Conservation (phyloP, 2,113 vertebrate genomes). For the Pygoscelis antarcticus region DNA sequence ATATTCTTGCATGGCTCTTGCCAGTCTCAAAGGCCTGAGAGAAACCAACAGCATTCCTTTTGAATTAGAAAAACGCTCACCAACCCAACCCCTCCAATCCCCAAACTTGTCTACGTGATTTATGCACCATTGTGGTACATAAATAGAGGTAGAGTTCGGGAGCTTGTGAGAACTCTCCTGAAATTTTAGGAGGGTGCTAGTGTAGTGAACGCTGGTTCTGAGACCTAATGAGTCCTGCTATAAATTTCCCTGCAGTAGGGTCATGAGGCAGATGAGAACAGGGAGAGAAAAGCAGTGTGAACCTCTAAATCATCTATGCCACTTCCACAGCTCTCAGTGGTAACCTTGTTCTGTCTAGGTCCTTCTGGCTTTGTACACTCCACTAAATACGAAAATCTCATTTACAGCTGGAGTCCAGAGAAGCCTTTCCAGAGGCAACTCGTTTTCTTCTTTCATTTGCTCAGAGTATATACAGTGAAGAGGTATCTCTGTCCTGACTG, state of each 20-base stretch:
- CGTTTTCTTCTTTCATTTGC: not conserved
- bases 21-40: not conserved
- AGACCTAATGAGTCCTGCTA: not conserved
- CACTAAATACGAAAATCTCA: not conserved
- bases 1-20: not conserved
- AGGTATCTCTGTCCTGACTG: not conserved
- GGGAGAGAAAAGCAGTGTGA: not conserved
- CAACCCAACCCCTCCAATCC: not conserved
- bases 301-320: not conserved
- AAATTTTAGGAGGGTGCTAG: not conserved
- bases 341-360: not conserved
- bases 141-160: not conserved
- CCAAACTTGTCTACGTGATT: not conserved
- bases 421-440: slow-evolving; percentile 16
- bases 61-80: not conserved
- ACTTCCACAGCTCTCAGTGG: not conserved
- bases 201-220: not conserved
- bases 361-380: not conserved
- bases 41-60: not conserved
- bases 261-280: not conserved
- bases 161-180: not conserved
- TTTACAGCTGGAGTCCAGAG: not conserved
- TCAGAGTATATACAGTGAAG: not conserved
- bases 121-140: not conserved
- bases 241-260: not conserved